A percentile compares a stretch with the other conserved stretches of the same genome.
These are phyloP conservation scores for Sebastes trivittatus DNA, from an alignment of 2,797 vertebrate species.

Conservation along the genomic window DNA sequence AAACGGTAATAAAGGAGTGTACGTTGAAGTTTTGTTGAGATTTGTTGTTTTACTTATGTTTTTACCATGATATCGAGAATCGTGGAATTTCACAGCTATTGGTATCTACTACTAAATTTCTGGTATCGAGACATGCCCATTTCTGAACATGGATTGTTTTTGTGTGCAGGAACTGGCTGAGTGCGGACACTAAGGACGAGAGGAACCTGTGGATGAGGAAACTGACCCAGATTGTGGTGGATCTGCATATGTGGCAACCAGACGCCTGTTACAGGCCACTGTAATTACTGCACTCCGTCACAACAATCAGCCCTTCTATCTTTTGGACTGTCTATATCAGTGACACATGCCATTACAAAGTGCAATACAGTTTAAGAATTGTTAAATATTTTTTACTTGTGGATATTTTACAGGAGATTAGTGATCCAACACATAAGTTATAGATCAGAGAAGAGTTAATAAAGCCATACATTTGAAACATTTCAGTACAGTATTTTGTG, in stretches of 20 bases:
- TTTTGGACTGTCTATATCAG: conserved; percentile 15
- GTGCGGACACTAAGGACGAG: conserved; percentile 96
- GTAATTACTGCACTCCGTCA: conserved; percentile 44
- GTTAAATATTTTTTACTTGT: conserved; percentile 42
- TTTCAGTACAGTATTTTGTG: conserved; percentile 57
- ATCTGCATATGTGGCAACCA: conserved; percentile 97
- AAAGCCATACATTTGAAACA: conserved; percentile 71
- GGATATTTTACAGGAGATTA: conserved; percentile 28
- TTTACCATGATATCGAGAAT: too few relatives aligned
- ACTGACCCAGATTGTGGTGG: conserved; percentile 93
- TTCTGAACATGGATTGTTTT: not conserved
- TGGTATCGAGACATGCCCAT: too few relatives aligned
- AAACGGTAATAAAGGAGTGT: too few relatives aligned
- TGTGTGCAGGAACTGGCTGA: conserved; percentile 93
- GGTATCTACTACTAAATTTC: too few relatives aligned
- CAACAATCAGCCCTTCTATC: not conserved
- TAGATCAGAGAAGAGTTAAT: conserved; percentile 24
- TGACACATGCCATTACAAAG: conserved; percentile 50
- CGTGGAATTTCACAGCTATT: too few relatives aligned
- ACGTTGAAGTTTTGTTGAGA: too few relatives aligned
- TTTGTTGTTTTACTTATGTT: too few relatives aligned
- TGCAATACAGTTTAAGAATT: conserved; percentile 75
- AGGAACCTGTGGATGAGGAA: conserved; percentile 97
- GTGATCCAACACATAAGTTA: conserved; percentile 15
- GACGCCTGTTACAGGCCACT: conserved; percentile 89